Evolutionary conservation across 2,113 vertebrate genomes (phyloP).

Genomic region (Axis porcinus): DNA sequence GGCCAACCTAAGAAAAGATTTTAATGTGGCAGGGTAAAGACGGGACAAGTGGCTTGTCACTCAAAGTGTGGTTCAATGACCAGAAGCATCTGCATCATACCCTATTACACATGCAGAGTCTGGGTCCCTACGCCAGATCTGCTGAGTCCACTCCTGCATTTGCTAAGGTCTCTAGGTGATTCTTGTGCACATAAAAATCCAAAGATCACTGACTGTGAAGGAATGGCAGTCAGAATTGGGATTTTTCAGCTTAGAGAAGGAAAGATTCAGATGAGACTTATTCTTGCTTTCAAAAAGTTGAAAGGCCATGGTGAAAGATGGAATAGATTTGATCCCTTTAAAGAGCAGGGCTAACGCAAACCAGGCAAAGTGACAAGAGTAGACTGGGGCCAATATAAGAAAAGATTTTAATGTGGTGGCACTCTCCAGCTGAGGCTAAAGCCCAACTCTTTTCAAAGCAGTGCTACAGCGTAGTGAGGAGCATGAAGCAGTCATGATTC

Average conservation of each 20-base stretch:
- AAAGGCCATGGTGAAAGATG: background rate
- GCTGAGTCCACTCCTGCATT: background rate
- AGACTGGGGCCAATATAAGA: background rate
- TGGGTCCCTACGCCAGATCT: background rate
- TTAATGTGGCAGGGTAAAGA: background rate
- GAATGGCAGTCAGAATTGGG: background rate
- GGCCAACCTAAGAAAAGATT: background rate
- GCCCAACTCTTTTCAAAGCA: background rate
- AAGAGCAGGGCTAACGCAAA: background rate
- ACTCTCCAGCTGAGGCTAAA: background rate
- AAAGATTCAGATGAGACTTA: background rate
- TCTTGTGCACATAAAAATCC: background rate
- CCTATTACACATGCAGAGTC: background rate
- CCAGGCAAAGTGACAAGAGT: background rate
- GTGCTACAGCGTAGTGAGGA: background rate
- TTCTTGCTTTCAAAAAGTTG: background rate
- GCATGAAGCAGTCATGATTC: background rate
- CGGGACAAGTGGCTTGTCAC: background rate
- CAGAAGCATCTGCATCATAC: background rate
- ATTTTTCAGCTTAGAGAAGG: background rate
- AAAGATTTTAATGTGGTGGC: background rate
- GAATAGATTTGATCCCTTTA: background rate
- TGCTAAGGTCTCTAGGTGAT: background rate
- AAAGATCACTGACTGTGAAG: background rate
- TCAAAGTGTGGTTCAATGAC: background rate